phyloP scores from a whole-genome alignment of 2,113 vertebrate genomes.

The Daubentonia madagascariensis region DNA sequence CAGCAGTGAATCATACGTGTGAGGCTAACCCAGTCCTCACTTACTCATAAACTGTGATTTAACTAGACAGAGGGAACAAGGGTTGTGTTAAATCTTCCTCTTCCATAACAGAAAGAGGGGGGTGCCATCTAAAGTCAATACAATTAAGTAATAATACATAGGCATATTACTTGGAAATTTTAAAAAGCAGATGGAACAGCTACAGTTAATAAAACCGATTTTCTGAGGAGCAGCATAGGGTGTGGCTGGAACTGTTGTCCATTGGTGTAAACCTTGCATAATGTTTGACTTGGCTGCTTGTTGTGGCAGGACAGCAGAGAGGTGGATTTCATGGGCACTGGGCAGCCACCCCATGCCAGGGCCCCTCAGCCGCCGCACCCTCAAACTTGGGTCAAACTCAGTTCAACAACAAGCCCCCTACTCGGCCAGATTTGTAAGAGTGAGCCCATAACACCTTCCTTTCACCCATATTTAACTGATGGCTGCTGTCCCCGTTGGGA shows the following conservation, averaged over 20 bases:
- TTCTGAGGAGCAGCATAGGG: not conserved
- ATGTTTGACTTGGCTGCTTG: too few species aligned
- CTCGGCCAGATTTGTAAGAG: accelerated
- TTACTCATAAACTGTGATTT: accelerated
- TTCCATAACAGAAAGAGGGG: not conserved
- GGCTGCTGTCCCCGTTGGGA: not conserved
- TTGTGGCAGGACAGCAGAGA: not conserved
- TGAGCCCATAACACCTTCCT: accelerated
- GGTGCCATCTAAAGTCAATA: not conserved
- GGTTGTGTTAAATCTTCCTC: not conserved
- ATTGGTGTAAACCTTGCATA: accelerated
- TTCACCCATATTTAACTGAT: not conserved
- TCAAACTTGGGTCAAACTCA: not conserved
- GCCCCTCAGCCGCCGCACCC: not conserved
- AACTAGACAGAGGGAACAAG: not conserved
- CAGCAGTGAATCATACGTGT: accelerated
- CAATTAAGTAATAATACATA: accelerated
- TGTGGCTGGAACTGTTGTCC: accelerated
- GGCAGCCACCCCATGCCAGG: not conserved
- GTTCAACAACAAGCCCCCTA: accelerated
- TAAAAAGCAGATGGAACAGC: accelerated
- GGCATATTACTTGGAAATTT: not conserved
- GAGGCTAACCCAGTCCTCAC: accelerated
- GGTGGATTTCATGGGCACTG: accelerated
- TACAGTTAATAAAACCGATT: accelerated